Percentiles rank a stretch among this genome's conserved stretches.
Evolutionary conservation across 2,797 vertebrate species (phyloP).

Genomic region (Characodon lateralis): DNA sequence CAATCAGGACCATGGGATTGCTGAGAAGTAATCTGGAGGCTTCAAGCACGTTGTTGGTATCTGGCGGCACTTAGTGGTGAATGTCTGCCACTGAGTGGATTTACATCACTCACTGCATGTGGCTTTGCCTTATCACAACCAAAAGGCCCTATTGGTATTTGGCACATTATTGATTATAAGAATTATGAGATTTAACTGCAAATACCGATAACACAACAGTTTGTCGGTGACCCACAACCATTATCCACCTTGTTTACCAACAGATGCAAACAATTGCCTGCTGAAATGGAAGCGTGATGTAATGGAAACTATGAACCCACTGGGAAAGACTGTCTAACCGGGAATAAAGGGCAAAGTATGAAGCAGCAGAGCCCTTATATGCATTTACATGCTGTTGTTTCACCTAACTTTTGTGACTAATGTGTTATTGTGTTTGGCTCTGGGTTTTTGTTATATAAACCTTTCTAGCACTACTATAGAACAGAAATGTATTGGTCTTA

Average conservation of each 20-base stretch:
- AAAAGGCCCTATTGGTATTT: constrained; percentile 43
- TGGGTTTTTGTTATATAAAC: not conserved
- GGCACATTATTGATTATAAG: constrained; percentile 15
- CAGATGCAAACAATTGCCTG: constrained; percentile 62
- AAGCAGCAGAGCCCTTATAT: constrained; percentile 32
- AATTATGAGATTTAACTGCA: constrained; percentile 20
- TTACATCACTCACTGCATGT: constrained; percentile 6
- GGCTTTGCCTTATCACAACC: constrained; percentile 1
- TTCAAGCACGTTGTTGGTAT: constrained; percentile 30
- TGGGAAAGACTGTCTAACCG: constrained; percentile 53
- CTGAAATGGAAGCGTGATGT: constrained; percentile 61
- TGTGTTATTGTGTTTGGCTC: constrained; percentile 25
- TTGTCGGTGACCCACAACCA: constrained; percentile 7
- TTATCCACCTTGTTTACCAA: constrained; percentile 59
- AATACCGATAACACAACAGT: constrained; percentile 25
- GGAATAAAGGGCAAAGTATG: constrained; percentile 51
- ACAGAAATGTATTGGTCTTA: not conserved
- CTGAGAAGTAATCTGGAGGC: constrained; percentile 22
- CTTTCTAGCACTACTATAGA: not conserved
- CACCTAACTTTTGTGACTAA: constrained; percentile 20
- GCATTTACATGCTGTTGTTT: constrained; percentile 7
- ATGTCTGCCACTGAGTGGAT: constrained; percentile 31
- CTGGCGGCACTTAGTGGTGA: constrained; percentile 70
- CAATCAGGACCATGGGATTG: constrained; percentile 30
- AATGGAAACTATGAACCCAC: constrained; percentile 71